Conservation (phyloP, 2,797 vertebrate species). For the Amblyopsis hoosieri region DNA sequence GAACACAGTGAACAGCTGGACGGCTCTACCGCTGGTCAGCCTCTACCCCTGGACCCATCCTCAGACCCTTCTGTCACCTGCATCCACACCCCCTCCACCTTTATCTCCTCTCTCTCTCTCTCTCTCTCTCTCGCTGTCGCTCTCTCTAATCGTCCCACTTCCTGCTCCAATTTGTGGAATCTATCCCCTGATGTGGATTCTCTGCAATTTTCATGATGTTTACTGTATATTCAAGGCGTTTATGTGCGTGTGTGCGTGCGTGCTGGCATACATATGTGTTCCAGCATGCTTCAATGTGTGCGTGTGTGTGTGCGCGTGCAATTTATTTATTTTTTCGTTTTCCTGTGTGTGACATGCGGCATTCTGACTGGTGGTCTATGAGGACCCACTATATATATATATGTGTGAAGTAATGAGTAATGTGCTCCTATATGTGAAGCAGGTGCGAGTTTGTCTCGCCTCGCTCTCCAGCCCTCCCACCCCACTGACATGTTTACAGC, state of each 20-base stretch:
- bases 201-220: background rate
- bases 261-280: slow-evolving; percentile 2
- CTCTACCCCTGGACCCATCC: slow-evolving; percentile 16
- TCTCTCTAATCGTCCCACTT: background rate
- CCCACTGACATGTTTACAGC: slow-evolving; percentile 61
- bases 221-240: background rate
- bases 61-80: background rate
- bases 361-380: slow-evolving; percentile 39
- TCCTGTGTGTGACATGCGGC: slow-evolving; percentile 14
- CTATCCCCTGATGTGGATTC: slow-evolving; percentile 1
- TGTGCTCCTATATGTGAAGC: slow-evolving; percentile 51
- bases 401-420: slow-evolving; percentile 37
- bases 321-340: slow-evolving; percentile 4
- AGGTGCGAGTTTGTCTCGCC: slow-evolving; percentile 53
- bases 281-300: background rate
- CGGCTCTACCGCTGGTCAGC: slow-evolving; percentile 32
- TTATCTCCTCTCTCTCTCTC: background rate
- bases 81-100: slow-evolving; percentile 6
- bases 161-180: slow-evolving; percentile 1
- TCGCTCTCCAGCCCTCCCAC: slow-evolving; percentile 18
- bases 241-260: background rate
- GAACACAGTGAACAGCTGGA: slow-evolving; percentile 22
- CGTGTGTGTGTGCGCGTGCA: slow-evolving; percentile 1
- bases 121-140: background rate
- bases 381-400: slow-evolving; percentile 48